These are phyloP conservation scores for Elysia crispata DNA, from an alignment of 2,888 invertebrate genomes.

Conservation along the genomic window DNA sequence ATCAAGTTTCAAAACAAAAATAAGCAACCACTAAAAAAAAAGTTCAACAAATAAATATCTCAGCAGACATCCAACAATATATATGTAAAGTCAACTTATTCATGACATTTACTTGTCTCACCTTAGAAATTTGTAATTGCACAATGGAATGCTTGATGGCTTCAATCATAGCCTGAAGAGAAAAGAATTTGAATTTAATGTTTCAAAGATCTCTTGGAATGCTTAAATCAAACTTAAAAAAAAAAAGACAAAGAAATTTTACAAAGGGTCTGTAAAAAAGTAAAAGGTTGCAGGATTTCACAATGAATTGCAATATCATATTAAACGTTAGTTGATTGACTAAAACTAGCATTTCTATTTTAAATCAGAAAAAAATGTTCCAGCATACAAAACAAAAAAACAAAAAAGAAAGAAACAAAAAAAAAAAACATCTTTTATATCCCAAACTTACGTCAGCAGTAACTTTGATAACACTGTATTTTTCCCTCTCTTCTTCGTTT, in stretches of 20 bases:
- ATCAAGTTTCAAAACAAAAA: too few relatives aligned
- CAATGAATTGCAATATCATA: too few relatives aligned
- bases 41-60: too few relatives aligned
- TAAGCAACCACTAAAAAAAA: too few relatives aligned
- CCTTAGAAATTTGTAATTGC: slow-evolving; percentile 97
- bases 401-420: too few relatives aligned
- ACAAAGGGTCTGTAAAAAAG: too few relatives aligned
- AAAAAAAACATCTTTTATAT: too few relatives aligned
- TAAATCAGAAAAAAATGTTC: background rate
- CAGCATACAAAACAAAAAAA: too few relatives aligned
- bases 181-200: slow-evolving; percentile 3
- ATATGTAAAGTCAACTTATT: background rate
- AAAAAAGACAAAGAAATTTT: too few relatives aligned
- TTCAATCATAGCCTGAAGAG: slow-evolving; percentile 91
- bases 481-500: slow-evolving; percentile 68
- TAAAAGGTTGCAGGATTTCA: too few relatives aligned
- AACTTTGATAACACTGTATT: slow-evolving; percentile 73
- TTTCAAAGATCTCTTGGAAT: background rate
- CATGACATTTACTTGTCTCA: slow-evolving; percentile 76
- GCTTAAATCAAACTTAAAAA: background rate
- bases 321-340: too few relatives aligned
- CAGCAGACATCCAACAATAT: too few relatives aligned
- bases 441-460: slow-evolving; percentile 68
- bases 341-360: background rate
- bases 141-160: slow-evolving; percentile 99